Evolutionary conservation across 2,797 vertebrate species (phyloP).

Genomic region (Agapornis canus): DNA sequence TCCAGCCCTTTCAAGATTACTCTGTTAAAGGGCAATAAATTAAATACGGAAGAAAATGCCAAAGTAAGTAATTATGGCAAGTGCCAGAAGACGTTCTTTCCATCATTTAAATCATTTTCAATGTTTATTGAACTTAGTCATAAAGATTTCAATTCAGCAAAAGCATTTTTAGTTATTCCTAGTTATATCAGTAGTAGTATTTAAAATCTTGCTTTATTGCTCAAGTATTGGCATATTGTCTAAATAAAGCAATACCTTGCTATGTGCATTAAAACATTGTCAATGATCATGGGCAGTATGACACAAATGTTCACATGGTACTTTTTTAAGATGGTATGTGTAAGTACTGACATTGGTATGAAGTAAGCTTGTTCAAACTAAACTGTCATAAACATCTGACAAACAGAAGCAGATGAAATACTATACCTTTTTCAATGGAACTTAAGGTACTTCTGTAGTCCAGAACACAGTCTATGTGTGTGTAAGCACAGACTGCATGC

Average conservation of each 20-base stretch:
- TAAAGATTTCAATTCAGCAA: not conserved
- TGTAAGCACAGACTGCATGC: not conserved
- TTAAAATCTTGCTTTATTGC: not conserved
- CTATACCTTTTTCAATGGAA: not conserved
- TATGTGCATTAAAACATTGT: not conserved
- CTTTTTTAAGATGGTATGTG: not conserved
- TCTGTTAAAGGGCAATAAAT: conserved; percentile 90
- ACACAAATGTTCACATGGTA: not conserved
- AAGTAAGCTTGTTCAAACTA: not conserved
- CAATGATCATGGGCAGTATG: not conserved
- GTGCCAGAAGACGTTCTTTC: not conserved
- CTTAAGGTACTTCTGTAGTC: not conserved
- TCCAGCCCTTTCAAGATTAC: conserved; percentile 86
- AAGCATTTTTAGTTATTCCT: not conserved
- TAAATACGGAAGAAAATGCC: conserved; percentile 94
- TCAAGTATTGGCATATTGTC: not conserved
- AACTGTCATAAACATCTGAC: not conserved
- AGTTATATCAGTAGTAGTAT: not conserved
- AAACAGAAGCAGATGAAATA: not conserved
- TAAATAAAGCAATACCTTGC: not conserved
- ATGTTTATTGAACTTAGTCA: not conserved
- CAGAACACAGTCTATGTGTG: not conserved
- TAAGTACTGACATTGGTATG: not conserved
- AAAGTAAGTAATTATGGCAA: conserved; percentile 79
- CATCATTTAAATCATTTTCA: not conserved